Base-by-base conservation (phyloP, 2,797 vertebrate genomes). In the Rhodeus uyekii region DNA sequence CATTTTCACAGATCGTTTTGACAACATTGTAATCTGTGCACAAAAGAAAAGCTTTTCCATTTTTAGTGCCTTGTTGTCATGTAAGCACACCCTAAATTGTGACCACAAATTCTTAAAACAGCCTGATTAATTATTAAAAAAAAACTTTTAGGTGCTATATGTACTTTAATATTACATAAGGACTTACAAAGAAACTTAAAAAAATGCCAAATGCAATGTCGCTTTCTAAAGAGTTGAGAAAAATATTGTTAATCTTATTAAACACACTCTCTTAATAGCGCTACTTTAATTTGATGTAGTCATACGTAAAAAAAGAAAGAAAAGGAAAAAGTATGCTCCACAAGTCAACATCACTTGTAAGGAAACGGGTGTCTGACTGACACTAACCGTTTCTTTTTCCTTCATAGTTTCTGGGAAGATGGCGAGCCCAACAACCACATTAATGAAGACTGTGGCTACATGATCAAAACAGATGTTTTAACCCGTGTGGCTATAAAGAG, bases 391-490 rank as follows among this genome's bases (percentile, higher is more conserved):
- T 89, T n/a, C n/a, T 50, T 75, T 75, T 53, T 50, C 8, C 29
- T 22, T 12, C 32, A 8, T 63, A 94, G 94, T 9, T 94, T 94
- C 71, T 94, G 93, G 94, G 93, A 93, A 78, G 89, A 36, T 0
- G 92, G 93, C 0, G 94, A 94, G 71, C 94, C 94, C 36, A 94
- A 94, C 87, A 94, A 94, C 85, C 93, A 94, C 88, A 91, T 90
- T 2, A 0, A 94, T 6, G 94, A 94, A 87, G 94, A 94, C 87
- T 94, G 94, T 1, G 92, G 91, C 55, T 94, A 93, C 90, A 94
- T 94, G 0, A 87, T 94, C 36, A 94, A 94, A 71, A 94, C 94
- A 0, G 0, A 0, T 0, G 89, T 91, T 44, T 0, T 91, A 82
- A 80, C 78, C 53, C 90, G 93, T 0, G 85, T 91, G 73, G 79